A percentile compares a stretch with the other conserved stretches of the same genome.
phyloP scores from a whole-genome alignment of 2,888 invertebrate species.

The Diadromus collaris region DNA sequence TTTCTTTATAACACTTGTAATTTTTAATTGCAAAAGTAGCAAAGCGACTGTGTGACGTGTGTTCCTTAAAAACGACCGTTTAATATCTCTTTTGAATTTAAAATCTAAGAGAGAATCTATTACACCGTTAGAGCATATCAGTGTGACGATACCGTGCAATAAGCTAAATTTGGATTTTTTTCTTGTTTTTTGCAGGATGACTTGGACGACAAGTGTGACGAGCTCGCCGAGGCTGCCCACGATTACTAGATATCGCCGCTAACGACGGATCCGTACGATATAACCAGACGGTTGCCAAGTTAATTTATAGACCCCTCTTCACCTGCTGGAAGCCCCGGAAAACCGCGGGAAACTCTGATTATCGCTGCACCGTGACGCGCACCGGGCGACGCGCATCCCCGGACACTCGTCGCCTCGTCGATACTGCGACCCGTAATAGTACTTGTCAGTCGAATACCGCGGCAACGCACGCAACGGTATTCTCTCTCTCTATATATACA shows the following conservation, averaged over 20 bases:
- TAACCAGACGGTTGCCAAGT: constrained; percentile 33
- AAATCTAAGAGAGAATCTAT: background rate
- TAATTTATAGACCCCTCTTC: constrained; percentile 11
- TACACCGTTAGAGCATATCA: background rate
- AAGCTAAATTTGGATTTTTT: background rate
- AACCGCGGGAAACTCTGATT: constrained; percentile 51
- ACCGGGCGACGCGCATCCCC: constrained; percentile 58
- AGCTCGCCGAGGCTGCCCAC: constrained; percentile 82
- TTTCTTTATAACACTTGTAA: too few relatives aligned
- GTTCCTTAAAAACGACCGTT: too few relatives aligned
- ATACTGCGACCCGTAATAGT: constrained; percentile 56
- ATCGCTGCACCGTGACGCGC: constrained; percentile 54
- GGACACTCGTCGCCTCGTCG: constrained; percentile 55
- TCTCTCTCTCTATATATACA: background rate
- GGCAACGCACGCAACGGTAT: constrained; percentile 16
- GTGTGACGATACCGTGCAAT: too few relatives aligned
- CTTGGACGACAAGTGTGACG: constrained; percentile 90
- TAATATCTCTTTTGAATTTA: too few relatives aligned
- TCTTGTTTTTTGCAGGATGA: constrained; percentile 83
- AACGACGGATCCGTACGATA: constrained; percentile 23
- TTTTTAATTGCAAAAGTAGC: too few relatives aligned
- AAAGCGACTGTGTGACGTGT: too few relatives aligned
- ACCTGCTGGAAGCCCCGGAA: constrained; percentile 32
- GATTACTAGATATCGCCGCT: constrained; percentile 61
- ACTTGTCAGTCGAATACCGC: constrained; percentile 48